Evolutionary conservation across 2,797 vertebrate species (phyloP).

Genomic region (Manis javanica): DNA sequence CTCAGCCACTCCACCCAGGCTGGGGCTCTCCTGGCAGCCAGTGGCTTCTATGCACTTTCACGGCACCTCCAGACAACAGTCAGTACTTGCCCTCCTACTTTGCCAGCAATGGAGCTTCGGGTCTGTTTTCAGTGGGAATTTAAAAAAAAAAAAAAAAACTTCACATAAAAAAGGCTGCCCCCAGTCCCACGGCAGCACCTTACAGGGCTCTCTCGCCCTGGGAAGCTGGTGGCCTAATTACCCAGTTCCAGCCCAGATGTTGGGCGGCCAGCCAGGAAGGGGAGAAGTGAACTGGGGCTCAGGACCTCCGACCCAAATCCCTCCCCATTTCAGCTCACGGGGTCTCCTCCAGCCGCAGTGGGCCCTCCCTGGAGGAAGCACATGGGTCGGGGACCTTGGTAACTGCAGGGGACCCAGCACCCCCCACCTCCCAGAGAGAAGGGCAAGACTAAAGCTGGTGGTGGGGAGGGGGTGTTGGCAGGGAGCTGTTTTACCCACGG

Average conservation of each 20-base stretch:
- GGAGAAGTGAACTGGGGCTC: not conserved
- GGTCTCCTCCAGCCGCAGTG: accelerated
- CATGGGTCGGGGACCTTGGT: accelerated
- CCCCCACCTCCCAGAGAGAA: not conserved
- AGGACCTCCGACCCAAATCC: not conserved
- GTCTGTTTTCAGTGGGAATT: not conserved
- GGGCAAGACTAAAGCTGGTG: not conserved
- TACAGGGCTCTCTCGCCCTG: not conserved
- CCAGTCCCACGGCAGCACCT: not conserved
- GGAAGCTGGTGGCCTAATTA: not conserved
- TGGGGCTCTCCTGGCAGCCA: not conserved
- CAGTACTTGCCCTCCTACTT: not conserved
- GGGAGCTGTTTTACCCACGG: accelerated
- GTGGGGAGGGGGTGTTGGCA: accelerated
- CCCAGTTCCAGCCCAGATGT: not conserved
- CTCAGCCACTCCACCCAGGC: accelerated
- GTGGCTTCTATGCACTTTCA: not conserved
- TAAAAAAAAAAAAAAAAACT: too few species aligned
- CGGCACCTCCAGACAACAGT: not conserved
- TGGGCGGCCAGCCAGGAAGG: not conserved
- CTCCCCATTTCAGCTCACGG: accelerated
- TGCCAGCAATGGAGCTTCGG: not conserved
- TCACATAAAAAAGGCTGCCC: not conserved
- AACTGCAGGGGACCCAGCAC: too few species aligned
- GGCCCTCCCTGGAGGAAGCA: not conserved